These are phyloP conservation scores for Drosophila mayaguana DNA, from an alignment of 2,888 invertebrate genomes.

Conservation along the genomic window DNA sequence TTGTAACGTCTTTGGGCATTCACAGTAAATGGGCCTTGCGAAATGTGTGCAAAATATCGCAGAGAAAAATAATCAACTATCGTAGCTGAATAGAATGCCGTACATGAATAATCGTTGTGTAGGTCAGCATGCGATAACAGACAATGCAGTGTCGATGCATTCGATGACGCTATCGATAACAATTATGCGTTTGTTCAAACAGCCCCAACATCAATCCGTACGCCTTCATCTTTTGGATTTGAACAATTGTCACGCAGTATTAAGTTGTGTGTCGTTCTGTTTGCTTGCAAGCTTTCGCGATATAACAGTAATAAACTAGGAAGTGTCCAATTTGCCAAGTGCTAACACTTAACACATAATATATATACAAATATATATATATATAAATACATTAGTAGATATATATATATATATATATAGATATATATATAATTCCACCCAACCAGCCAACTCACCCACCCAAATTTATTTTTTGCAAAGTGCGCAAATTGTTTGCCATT, in stretches of 20 bases:
- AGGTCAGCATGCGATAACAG: slow-evolving; percentile 25
- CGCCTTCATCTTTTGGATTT: slow-evolving; percentile 55
- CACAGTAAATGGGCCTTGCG: neutral
- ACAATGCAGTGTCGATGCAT: neutral
- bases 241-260: slow-evolving; percentile 59
- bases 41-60: neutral
- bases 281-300: slow-evolving; percentile 60
- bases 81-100: slow-evolving; percentile 1
- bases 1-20: slow-evolving; percentile 15
- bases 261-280: slow-evolving; percentile 66
- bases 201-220: slow-evolving; percentile 25
- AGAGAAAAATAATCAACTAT: neutral
- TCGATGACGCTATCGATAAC: slow-evolving; percentile 44
- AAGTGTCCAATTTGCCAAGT: slow-evolving; percentile 50
- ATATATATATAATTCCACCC: slow-evolving; percentile 28
- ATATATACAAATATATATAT: slow-evolving; percentile 30
- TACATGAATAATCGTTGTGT: slow-evolving; percentile 13
- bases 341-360: slow-evolving; percentile 19
- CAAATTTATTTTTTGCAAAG: slow-evolving; percentile 56
- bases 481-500: slow-evolving; percentile 54
- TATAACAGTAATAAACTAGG: slow-evolving; percentile 40
- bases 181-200: slow-evolving; percentile 15
- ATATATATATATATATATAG: slow-evolving; percentile 6
- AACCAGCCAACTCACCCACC: slow-evolving; percentile 46
- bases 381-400: slow-evolving; percentile 25